A percentile compares a stretch with the other conserved stretches of the same genome.
These are phyloP conservation scores for Patella vulgata DNA, from an alignment of 1,140 invertebrate species.

Conservation along the genomic window DNA sequence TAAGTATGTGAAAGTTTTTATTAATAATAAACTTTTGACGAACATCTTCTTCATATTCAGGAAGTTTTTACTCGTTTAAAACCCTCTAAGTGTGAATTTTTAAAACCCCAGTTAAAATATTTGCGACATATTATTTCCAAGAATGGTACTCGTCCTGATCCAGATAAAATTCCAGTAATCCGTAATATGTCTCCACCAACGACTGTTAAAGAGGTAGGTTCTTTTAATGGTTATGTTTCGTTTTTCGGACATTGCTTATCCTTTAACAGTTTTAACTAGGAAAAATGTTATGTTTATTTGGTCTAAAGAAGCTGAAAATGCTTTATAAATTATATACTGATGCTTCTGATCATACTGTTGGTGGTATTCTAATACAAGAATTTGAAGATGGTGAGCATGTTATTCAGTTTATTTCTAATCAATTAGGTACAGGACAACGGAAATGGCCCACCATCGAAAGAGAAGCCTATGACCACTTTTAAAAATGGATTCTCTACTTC, in stretches of 20 bases:
- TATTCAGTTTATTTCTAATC: background rate
- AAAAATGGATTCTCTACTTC: too few relatives aligned
- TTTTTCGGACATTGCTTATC: background rate
- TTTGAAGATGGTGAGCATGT: slow-evolving; percentile 2
- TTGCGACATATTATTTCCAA: slow-evolving; percentile 35
- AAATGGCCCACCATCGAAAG: too few relatives aligned
- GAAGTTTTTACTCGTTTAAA: slow-evolving; percentile 51
- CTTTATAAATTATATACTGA: slow-evolving; percentile 41
- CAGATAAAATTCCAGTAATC: slow-evolving; percentile 41
- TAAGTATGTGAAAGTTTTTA: background rate
- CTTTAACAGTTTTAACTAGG: slow-evolving; percentile 50
- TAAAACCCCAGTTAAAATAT: slow-evolving; percentile 28
- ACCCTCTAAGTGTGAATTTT: slow-evolving; percentile 65
- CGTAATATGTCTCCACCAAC: slow-evolving; percentile 24
- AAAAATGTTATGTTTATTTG: slow-evolving; percentile 58
- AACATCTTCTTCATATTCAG: background rate
- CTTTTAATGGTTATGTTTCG: background rate
- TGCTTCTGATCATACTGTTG: slow-evolving; percentile 20
- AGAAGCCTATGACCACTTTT: too few relatives aligned
- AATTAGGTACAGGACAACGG: too few relatives aligned
- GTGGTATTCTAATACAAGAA: slow-evolving; percentile 25
- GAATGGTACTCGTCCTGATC: slow-evolving; percentile 32
- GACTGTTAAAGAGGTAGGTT: background rate
- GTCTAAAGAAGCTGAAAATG: slow-evolving; percentile 23
- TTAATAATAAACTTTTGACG: slow-evolving; percentile 3